Evolutionary conservation across 2,888 invertebrate genomes (phyloP).

Genomic region (Vanessa cardui): DNA sequence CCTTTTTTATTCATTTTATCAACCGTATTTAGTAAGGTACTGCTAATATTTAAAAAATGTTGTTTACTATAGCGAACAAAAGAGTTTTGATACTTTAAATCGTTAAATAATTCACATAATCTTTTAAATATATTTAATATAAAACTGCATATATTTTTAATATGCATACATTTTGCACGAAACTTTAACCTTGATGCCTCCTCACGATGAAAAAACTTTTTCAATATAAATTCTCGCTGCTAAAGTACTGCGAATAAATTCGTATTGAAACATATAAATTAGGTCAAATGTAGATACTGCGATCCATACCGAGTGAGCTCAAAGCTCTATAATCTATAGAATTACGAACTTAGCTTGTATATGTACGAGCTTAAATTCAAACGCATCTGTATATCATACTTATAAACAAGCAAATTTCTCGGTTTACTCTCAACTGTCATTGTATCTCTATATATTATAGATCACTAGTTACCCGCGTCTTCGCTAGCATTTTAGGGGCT

Average conservation of each 20-base stretch:
- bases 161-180: constrained; percentile 9
- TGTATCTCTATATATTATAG: no score
- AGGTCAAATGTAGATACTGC: constrained; percentile 19
- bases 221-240: constrained; percentile 20
- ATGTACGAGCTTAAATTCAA: background rate
- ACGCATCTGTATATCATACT: background rate
- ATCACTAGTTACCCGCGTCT: no score
- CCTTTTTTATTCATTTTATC: no score
- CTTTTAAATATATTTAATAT: background rate
- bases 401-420: no score
- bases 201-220: constrained; percentile 8
- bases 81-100: no score
- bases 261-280: constrained; percentile 23
- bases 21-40: no score
- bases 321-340: constrained; percentile 14
- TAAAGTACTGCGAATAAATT: constrained; percentile 14
- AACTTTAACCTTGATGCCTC: constrained; percentile 4
- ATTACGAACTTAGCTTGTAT: background rate
- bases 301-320: constrained; percentile 11
- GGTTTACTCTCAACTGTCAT: no score
- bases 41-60: no score
- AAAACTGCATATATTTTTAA: constrained; percentile 1
- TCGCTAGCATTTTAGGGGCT: no score
- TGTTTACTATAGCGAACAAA: no score
- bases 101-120: background rate